phyloP scores from a whole-genome alignment of 2,888 invertebrate genomes.

The Rotaria sp. region DNA sequence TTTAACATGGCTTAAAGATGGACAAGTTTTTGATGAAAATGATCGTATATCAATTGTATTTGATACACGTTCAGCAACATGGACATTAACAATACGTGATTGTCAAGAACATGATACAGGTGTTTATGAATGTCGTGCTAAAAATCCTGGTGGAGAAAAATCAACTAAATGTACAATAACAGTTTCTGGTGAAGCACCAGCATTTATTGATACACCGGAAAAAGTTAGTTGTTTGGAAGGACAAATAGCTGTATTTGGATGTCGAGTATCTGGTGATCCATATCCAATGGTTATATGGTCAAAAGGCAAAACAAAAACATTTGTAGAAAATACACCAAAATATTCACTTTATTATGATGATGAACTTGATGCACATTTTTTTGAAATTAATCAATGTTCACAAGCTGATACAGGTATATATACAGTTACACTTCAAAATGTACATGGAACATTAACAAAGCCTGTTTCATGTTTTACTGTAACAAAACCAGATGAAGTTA shows the following conservation, averaged over 20 bases:
- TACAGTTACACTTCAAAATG: conserved; percentile 51
- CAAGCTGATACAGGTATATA: conserved; percentile 52
- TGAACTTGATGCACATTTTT: conserved; percentile 31
- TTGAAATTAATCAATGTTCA: conserved; percentile 36
- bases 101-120: conserved; percentile 71
- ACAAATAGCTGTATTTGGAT: conserved; percentile 48
- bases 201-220: conserved; percentile 50
- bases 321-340: neutral
- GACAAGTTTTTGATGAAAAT: conserved; percentile 48
- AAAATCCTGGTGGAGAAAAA: conserved; percentile 67
- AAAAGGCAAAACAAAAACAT: conserved; percentile 48
- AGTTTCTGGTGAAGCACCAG: conserved; percentile 52
- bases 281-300: conserved; percentile 52
- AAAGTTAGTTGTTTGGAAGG: conserved; percentile 54
- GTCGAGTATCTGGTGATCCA: conserved; percentile 51
- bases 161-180: conserved; percentile 58
- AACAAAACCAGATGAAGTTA: conserved; percentile 51
- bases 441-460: conserved; percentile 50
- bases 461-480: conserved; percentile 54
- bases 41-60: conserved; percentile 47
- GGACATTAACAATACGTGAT: conserved; percentile 65
- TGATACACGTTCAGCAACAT: conserved; percentile 57
- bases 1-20: conserved; percentile 65
- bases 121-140: conserved; percentile 65
- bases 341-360: conserved; percentile 37